phyloP scores from a whole-genome alignment of 1,140 invertebrate species.

The Mya arenaria region DNA sequence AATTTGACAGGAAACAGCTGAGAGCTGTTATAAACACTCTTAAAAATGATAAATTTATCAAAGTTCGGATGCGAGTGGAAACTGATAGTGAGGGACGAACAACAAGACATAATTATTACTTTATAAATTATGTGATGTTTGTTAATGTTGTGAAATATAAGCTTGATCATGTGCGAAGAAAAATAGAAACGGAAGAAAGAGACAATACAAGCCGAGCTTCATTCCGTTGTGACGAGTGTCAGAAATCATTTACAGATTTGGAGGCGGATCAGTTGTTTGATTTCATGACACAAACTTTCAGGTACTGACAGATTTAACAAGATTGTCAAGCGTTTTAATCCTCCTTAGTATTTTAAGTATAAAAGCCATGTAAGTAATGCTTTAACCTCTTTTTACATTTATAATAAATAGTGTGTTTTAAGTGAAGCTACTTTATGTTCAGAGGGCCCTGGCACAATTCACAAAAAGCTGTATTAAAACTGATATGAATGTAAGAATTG shows the following conservation, averaged over 20 bases:
- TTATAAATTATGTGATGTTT: slow-evolving; percentile 98
- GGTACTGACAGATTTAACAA: too few relatives aligned
- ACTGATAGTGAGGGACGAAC: slow-evolving; percentile 97
- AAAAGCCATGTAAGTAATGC: too few relatives aligned
- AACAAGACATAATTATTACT: slow-evolving; percentile 98
- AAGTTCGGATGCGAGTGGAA: slow-evolving; percentile 95
- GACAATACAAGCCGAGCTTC: slow-evolving; percentile 97
- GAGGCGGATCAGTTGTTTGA: slow-evolving; percentile 95
- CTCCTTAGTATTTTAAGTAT: too few relatives aligned
- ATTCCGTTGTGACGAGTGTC: slow-evolving; percentile 95
- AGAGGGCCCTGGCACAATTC: too few relatives aligned
- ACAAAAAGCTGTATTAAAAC: too few relatives aligned
- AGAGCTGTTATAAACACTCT: slow-evolving; percentile 92
- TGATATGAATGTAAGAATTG: background rate
- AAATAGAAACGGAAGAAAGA: slow-evolving; percentile 96
- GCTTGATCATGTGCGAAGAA: slow-evolving; percentile 95
- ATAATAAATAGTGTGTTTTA: too few relatives aligned
- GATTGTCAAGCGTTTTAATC: background rate
- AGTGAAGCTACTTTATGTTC: too few relatives aligned
- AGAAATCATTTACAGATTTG: slow-evolving; percentile 91
- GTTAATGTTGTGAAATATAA: slow-evolving; percentile 98
- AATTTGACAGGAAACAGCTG: slow-evolving; percentile 97
- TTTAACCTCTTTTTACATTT: too few relatives aligned
- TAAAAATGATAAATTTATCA: slow-evolving; percentile 96
- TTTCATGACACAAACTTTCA: slow-evolving; percentile 90